Percentiles rank a stretch among this genome's conserved stretches.
These are phyloP conservation scores for Pandemis heparana DNA, from an alignment of 2,888 invertebrate species.

Conservation along the genomic window DNA sequence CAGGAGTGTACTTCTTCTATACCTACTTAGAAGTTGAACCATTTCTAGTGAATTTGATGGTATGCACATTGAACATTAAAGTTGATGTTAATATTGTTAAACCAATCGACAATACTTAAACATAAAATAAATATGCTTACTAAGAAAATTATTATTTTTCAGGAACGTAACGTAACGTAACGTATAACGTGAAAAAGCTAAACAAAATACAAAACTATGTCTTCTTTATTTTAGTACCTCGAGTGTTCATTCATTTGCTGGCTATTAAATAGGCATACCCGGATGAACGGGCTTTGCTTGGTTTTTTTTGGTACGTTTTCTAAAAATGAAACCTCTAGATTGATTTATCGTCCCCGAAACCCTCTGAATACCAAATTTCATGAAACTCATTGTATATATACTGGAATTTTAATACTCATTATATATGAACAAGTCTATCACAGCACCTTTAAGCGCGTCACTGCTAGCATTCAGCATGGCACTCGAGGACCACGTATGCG, in stretches of 20 bases:
- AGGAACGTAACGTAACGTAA: background rate
- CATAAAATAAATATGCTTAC: background rate
- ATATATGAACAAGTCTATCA: too few relatives aligned
- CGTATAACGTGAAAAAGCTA: background rate
- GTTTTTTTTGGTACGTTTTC: too few relatives aligned
- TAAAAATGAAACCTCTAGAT: too few relatives aligned
- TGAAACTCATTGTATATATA: too few relatives aligned
- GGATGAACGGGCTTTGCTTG: too few relatives aligned
- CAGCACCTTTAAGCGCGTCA: background rate
- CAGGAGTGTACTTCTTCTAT: background rate
- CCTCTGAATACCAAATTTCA: too few relatives aligned
- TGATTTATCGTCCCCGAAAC: too few relatives aligned
- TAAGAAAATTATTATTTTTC: background rate
- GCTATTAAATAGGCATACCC: background rate
- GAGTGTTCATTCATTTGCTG: background rate
- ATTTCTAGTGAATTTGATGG: background rate
- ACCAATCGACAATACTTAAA: slow-evolving; percentile 9
- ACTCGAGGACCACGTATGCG: background rate
- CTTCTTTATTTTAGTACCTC: background rate
- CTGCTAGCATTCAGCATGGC: background rate
- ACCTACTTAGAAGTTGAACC: background rate
- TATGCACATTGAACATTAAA: background rate
- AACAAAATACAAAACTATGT: background rate
- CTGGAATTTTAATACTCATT: too few relatives aligned
- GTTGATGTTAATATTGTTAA: background rate